A percentile compares a stretch with the other conserved stretches of the same genome.
Evolutionary conservation across 2,797 vertebrate genomes (phyloP).

Genomic region (Spondyliosoma cantharus): DNA sequence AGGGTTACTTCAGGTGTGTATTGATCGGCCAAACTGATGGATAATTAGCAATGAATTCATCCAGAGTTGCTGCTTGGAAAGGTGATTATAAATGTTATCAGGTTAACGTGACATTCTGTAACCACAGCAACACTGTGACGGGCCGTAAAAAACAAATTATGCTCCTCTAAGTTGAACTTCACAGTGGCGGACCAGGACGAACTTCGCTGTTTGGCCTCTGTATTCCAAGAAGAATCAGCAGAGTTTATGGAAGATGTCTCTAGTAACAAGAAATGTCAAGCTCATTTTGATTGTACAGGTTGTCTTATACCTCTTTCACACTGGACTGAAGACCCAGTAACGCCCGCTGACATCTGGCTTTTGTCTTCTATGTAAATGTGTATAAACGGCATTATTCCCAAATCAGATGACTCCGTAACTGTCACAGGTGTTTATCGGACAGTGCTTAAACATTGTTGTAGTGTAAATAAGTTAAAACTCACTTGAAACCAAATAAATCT

Average conservation of each 20-base stretch:
- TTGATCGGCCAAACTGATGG: neutral
- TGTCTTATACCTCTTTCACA: too few relatives aligned
- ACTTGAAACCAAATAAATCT: too few relatives aligned
- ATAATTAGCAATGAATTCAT: neutral
- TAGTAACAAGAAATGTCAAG: neutral
- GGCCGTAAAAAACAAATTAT: too few relatives aligned
- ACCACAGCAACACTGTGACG: conserved; percentile 8
- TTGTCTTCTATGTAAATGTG: too few relatives aligned
- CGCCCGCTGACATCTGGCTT: too few relatives aligned
- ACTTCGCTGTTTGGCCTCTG: neutral
- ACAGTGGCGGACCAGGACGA: neutral
- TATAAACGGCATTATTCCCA: too few relatives aligned
- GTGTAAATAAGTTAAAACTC: too few relatives aligned
- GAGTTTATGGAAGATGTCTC: neutral
- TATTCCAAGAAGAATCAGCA: neutral
- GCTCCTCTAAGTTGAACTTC: neutral
- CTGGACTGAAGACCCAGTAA: too few relatives aligned
- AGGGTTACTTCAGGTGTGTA: neutral
- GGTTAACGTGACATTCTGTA: conserved; percentile 1
- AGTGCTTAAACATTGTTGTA: too few relatives aligned
- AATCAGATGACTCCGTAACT: too few relatives aligned
- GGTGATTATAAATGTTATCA: neutral
- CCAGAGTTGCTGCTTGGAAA: neutral
- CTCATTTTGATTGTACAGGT: neutral
- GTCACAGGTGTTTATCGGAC: too few relatives aligned